Conservation (phyloP, 1,140 invertebrate genomes). For the Brachionus manjavacas region DNA sequence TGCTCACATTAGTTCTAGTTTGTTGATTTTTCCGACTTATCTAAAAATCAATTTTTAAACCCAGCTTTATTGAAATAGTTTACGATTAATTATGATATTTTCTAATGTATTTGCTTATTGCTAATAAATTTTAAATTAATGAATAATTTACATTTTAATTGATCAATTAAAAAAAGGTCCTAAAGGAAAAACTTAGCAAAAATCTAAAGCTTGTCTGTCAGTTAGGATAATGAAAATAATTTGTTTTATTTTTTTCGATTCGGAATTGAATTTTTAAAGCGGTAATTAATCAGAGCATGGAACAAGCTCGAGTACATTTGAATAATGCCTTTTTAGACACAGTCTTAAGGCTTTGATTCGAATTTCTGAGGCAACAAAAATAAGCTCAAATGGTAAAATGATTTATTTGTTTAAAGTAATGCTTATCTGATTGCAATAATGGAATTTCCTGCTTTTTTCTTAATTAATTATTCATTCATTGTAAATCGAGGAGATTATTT, state of each 20-base stretch:
- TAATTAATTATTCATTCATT: background rate
- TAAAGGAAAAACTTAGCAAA: background rate
- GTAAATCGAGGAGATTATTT: background rate
- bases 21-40: background rate
- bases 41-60: background rate
- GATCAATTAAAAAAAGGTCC: background rate
- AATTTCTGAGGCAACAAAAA: background rate
- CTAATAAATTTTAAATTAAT: background rate
- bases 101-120: background rate
- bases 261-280: background rate
- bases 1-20: background rate
- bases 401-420: background rate
- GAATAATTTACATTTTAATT: background rate
- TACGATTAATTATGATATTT: background rate
- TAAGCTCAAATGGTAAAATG: background rate
- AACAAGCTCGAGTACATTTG: background rate
- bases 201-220: background rate
- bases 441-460: background rate
- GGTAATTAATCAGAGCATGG: background rate
- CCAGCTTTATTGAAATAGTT: background rate
- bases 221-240: background rate
- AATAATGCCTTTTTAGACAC: background rate
- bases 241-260: background rate
- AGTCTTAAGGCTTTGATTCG: background rate
- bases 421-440: background rate